Evolutionary conservation across 2,888 invertebrate genomes (phyloP), one percentile per base, ranked within the genome.

Genomic region (Asteroscopus sphinx): DNA sequence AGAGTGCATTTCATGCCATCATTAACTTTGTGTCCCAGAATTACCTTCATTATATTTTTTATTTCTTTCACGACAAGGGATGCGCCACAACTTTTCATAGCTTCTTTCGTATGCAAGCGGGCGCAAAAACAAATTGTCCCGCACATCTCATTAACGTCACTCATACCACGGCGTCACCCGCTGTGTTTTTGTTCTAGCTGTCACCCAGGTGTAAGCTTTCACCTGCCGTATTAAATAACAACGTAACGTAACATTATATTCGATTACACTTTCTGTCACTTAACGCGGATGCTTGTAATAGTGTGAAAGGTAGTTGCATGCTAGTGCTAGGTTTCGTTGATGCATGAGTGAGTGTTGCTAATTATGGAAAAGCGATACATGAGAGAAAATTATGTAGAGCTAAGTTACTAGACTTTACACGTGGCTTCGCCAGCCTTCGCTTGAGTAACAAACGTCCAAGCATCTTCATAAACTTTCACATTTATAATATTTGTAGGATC

Each of bases 101-200:
- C 1, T 13, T 13, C 37, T 46, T 59, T 54, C 16, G 52, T 57
- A 58, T 73, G 58, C 62, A 66, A 69, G 70, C 48, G 56, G 52
- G 70, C 47, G 70, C 66, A 76, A 59, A 54, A 63, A 66, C 66
- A 74, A 74, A 73, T 76, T 74, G 77, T 53, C 70, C 75, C 42
- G 55, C 58, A 64, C 60, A 74, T 77, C 74, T 74, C 75, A 74
- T 74, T 74, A 74, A 61, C 53, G 77, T 77, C 74, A 77, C 77
- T 74, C 74, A 69, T 73, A 58, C 57, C 45, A 46, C 59, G 61
- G 47, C 56, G 44, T 47, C 47, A 52, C 56, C 56, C 53, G 54
- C 42, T 53, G 28, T 68, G 68, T 74, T 74, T 74, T 76, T 74
- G 70, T 70, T 47, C 63, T 16, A 16, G 15, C 64, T 61, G 73